A percentile compares a stretch with the other conserved stretches of the same genome.
Conservation (phyloP, 2,888 invertebrate genomes). For the Brenthis ino region DNA sequence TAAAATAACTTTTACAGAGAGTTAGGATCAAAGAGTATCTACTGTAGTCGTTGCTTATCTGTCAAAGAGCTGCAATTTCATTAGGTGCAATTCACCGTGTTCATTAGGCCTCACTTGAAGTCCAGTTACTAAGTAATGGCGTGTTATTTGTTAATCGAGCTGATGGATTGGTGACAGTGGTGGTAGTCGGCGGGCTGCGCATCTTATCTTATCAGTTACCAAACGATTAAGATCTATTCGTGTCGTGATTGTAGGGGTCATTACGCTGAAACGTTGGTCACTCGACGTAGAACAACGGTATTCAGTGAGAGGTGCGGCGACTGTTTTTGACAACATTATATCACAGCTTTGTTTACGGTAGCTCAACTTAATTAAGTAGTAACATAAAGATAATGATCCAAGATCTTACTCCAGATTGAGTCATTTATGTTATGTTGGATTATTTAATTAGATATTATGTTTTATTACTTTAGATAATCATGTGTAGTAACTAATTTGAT, state of each 20-base stretch:
- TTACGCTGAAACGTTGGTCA: conserved; percentile 52
- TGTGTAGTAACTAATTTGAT: conserved; percentile 9
- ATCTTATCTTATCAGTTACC: conserved; percentile 48
- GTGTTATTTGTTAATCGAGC: conserved; percentile 47
- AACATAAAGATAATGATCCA: conserved; percentile 33
- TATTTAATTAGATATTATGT: conserved; percentile 19
- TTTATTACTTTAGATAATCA: conserved; percentile 3
- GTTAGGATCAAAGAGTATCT: conserved; percentile 28
- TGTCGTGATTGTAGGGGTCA: conserved; percentile 53
- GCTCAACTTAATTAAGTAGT: conserved; percentile 32
- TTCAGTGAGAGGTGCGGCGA: conserved; percentile 43
- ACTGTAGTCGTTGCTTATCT: conserved; percentile 39
- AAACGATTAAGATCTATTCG: conserved; percentile 53
- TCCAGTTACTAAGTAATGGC: conserved; percentile 35
- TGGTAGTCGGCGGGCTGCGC: conserved; percentile 32
- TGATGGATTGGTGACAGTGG: conserved; percentile 43
- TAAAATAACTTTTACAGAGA: conserved; percentile 19
- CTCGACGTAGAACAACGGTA: conserved; percentile 57
- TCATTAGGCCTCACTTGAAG: conserved; percentile 38
- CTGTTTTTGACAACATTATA: conserved; percentile 45
- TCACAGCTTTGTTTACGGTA: conserved; percentile 48
- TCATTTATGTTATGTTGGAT: conserved; percentile 22
- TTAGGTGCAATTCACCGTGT: conserved; percentile 38
- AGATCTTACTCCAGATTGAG: conserved; percentile 32
- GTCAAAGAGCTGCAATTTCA: conserved; percentile 38